phyloP scores from a whole-genome alignment of 2,113 vertebrate species.

The Vulpes ferrilata region DNA sequence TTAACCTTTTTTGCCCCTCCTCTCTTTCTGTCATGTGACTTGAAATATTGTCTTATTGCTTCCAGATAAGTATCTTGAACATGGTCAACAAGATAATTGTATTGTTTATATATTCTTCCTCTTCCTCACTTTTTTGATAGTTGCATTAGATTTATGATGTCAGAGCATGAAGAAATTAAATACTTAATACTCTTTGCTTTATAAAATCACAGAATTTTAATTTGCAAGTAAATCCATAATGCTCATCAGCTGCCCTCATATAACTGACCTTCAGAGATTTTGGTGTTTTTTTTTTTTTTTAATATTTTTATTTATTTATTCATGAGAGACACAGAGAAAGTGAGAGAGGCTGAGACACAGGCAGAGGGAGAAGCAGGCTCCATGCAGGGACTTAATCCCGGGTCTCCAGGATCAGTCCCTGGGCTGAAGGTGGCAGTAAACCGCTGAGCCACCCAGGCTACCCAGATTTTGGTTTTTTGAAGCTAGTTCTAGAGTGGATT shows the following conservation, averaged over 20 bases:
- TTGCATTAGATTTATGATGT: neutral
- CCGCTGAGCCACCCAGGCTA: too few relatives aligned
- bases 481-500: neutral
- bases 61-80: neutral
- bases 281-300: neutral
- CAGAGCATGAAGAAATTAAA: neutral
- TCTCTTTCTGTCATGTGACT: neutral
- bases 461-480: neutral
- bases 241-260: neutral
- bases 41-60: constrained; percentile 21
- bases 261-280: neutral
- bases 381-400: too few relatives aligned
- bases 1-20: neutral
- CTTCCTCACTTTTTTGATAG: neutral
- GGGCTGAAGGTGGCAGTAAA: too few relatives aligned
- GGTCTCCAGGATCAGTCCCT: too few relatives aligned
- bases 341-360: too few relatives aligned
- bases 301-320: too few relatives aligned
- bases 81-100: neutral
- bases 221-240: neutral
- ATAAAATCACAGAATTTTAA: constrained; percentile 17
- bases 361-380: too few relatives aligned
- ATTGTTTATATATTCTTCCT: neutral
- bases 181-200: neutral
- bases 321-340: too few relatives aligned